Conservation (phyloP, 2,797 vertebrate species). For the Aratinga solstitialis region DNA sequence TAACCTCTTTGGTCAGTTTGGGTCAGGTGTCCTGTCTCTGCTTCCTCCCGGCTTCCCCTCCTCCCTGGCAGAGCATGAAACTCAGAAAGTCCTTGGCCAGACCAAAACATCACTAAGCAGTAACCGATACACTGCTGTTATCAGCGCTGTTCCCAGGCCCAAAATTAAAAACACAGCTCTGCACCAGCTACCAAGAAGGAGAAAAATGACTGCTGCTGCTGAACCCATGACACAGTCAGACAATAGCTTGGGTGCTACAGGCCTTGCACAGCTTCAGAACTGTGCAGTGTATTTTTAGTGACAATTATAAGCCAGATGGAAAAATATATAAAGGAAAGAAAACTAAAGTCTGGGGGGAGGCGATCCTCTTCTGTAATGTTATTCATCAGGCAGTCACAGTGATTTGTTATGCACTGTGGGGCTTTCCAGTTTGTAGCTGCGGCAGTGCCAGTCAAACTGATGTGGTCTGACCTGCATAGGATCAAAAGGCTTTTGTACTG, state of each 20-base stretch:
- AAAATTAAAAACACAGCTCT: too few species aligned
- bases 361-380: background rate
- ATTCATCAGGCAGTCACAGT: background rate
- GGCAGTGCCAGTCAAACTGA: background rate
- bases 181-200: too few species aligned
- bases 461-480: background rate
- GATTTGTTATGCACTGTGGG: background rate
- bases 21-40: too few species aligned
- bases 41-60: too few species aligned
- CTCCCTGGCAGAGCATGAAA: too few species aligned
- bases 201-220: too few species aligned
- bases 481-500: background rate
- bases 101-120: too few species aligned
- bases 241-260: fast-evolving
- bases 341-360: background rate
- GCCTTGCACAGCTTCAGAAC: background rate
- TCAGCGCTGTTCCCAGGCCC: too few species aligned
- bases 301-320: background rate
- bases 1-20: too few species aligned
- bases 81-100: too few species aligned
- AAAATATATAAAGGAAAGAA: background rate
- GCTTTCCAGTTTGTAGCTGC: background rate
- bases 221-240: fast-evolving
- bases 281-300: background rate
- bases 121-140: too few species aligned